Conservation (phyloP, 2,888 invertebrate species). For the Cephus runcator region DNA sequence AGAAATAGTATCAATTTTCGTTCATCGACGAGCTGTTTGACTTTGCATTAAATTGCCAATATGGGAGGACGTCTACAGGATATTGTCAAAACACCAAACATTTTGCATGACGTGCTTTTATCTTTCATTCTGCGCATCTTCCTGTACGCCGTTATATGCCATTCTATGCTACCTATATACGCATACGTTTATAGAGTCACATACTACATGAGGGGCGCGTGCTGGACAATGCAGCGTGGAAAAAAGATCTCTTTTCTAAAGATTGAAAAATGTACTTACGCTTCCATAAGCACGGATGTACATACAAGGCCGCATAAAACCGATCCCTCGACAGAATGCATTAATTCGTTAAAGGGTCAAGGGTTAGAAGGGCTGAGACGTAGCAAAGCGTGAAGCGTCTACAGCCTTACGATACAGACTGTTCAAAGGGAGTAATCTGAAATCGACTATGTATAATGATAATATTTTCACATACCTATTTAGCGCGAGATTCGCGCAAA, state of each 20-base stretch:
- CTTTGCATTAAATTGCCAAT: background rate
- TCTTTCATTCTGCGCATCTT: background rate
- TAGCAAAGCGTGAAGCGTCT: background rate
- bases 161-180: background rate
- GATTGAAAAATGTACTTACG: background rate
- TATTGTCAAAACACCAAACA: background rate
- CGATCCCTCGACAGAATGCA: background rate
- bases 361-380: background rate
- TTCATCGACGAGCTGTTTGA: background rate
- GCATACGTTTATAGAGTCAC: background rate
- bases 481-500: background rate
- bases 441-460: background rate
- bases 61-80: background rate
- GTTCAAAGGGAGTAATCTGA: background rate
- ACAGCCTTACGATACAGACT: background rate
- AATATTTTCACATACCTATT: background rate
- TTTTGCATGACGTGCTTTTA: background rate
- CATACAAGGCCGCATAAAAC: background rate
- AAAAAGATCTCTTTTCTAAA: background rate
- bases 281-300: background rate
- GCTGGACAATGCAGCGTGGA: background rate
- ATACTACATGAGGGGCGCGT: background rate
- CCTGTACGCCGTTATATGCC: background rate
- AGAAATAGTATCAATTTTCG: background rate
- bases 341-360: background rate